phyloP scores from a whole-genome alignment of 2,797 vertebrate species.

The Hozukius guyotensis region DNA sequence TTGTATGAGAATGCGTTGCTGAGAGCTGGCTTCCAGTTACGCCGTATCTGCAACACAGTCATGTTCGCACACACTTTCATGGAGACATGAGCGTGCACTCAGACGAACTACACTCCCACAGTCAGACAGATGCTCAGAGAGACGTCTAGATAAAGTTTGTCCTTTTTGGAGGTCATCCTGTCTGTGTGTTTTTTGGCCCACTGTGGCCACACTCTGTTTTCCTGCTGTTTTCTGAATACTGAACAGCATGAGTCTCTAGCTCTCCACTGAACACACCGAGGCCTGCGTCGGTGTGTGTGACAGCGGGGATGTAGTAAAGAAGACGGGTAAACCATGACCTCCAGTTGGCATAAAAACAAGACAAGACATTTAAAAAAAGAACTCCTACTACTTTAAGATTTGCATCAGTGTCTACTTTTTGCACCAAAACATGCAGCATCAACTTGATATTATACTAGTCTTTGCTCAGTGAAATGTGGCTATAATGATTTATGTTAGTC shows the following conservation, averaged over 20 bases:
- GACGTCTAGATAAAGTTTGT: conserved; percentile 24
- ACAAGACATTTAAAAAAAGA: neutral
- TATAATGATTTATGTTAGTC: neutral
- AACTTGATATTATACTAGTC: neutral
- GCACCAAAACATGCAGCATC: neutral
- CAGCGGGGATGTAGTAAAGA: neutral
- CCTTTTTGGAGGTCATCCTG: conserved; percentile 50
- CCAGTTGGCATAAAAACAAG: neutral
- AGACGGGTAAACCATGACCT: neutral
- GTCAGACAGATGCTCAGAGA: conserved; percentile 28
- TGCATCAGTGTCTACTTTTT: neutral
- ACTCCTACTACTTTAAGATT: neutral
- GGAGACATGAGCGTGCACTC: neutral
- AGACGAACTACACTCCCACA: neutral
- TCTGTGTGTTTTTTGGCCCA: conserved; percentile 16
- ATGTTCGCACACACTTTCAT: neutral
- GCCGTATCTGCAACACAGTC: conserved; percentile 7
- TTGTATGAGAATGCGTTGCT: neutral
- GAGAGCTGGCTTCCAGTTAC: neutral
- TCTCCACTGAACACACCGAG: conserved; percentile 4
- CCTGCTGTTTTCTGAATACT: conserved; percentile 46
- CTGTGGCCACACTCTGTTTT: conserved; percentile 12
- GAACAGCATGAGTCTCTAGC: neutral
- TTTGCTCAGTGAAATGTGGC: no score
- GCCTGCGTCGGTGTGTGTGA: neutral